Evolutionary conservation across 1,140 invertebrate species (phyloP).

Genomic region (Nebria ingens): DNA sequence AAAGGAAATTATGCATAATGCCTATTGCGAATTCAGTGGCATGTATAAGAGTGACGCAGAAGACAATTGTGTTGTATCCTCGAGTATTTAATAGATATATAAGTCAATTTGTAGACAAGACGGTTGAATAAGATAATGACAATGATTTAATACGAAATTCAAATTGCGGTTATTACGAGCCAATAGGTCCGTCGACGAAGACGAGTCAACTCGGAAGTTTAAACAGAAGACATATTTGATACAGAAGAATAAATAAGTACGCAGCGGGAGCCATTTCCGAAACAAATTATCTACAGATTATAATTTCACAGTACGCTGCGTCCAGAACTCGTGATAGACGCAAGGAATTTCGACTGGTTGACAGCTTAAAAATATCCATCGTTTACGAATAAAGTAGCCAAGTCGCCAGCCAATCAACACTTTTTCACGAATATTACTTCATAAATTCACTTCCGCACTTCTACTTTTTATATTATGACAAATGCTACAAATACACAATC

Average conservation of each 20-base stretch:
- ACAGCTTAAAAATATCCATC: neutral
- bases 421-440: no score
- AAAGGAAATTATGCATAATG: no score
- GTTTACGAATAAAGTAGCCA: neutral
- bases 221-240: neutral
- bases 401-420: no score
- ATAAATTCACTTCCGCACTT: no score
- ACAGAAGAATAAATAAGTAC: neutral
- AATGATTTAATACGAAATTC: neutral
- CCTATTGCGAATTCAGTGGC: no score
- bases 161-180: neutral
- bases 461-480: no score
- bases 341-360: neutral
- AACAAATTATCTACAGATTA: neutral
- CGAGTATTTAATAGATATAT: neutral
- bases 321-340: neutral
- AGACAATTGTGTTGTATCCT: no score
- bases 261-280: neutral
- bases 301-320: neutral
- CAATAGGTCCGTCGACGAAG: neutral
- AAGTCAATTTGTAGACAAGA: neutral
- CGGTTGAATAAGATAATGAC: neutral
- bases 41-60: no score
- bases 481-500: no score
- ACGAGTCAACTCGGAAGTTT: neutral